Conservation (phyloP, 1,140 invertebrate species). For the Spodoptera litura region DNA sequence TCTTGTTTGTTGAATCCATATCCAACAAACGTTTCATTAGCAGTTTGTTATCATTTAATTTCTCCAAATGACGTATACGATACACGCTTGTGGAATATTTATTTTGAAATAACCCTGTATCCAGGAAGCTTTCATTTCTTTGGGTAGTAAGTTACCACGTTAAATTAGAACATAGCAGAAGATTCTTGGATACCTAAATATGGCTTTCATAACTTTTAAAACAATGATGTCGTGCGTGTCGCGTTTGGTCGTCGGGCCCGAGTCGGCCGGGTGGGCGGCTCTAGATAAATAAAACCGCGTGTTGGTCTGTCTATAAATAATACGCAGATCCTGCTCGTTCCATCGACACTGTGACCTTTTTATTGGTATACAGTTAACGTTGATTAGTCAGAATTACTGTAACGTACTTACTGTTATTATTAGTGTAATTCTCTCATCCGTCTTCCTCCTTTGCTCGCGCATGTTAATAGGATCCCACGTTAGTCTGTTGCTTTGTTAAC, state of each 20-base stretch:
- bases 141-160: too few relatives aligned
- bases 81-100: too few relatives aligned
- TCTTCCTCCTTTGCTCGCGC: conserved; percentile 23
- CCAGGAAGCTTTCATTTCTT: too few relatives aligned
- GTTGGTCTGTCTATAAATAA: conserved; percentile 81
- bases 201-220: conserved; percentile 48
- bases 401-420: conserved; percentile 37
- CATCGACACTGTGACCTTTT: conserved; percentile 70
- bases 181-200: conserved; percentile 4
- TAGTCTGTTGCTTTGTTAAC: conserved; percentile 13
- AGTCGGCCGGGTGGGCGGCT: conserved; percentile 58
- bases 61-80: conserved; percentile 1
- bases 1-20: conserved; percentile 2
- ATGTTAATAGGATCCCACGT: conserved; percentile 28
- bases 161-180: neutral
- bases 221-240: conserved; percentile 42
- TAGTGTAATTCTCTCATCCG: conserved; percentile 26
- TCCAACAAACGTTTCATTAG: conserved; percentile 27
- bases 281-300: conserved; percentile 73
- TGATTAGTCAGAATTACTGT: conserved; percentile 49
- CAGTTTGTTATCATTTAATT: conserved; percentile 22
- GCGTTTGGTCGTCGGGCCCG: conserved; percentile 5
- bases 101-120: too few relatives aligned
- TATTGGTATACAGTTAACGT: conserved; percentile 60
- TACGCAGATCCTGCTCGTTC: conserved; percentile 60